phyloP scores from a whole-genome alignment of 2,797 vertebrate species.

The Mareca penelope region DNA sequence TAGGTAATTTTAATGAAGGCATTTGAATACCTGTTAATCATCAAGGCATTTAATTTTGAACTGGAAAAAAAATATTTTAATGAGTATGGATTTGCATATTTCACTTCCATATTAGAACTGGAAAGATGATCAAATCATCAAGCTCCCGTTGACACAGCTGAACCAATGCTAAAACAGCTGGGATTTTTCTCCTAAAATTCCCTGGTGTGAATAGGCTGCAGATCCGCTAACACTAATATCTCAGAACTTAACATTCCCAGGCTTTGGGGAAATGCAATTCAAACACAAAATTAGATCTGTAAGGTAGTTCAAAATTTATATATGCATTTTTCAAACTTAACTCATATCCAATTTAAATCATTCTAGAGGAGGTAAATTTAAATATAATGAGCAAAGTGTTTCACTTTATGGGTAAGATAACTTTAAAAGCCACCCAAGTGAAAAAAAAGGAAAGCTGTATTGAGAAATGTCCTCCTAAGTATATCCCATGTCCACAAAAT shows the following conservation, averaged over 20 bases:
- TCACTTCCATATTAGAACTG: background rate
- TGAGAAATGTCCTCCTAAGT: background rate
- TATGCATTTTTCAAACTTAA: background rate
- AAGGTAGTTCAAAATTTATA: background rate
- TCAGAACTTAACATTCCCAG: background rate
- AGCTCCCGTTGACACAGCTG: background rate
- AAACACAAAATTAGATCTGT: background rate
- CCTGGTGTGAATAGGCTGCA: background rate
- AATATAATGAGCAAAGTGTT: background rate
- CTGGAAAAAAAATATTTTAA: background rate
- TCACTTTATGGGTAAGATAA: background rate
- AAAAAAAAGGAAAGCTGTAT: background rate
- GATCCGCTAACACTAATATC: background rate
- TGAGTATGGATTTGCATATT: background rate
- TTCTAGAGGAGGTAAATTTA: constrained; percentile 10
- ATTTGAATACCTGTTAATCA: background rate
- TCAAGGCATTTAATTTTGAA: background rate
- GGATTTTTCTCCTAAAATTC: constrained; percentile 38
- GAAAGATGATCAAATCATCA: constrained; percentile 9
- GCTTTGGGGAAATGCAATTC: constrained; percentile 10
- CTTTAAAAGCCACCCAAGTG: background rate
- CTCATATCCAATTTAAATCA: background rate
- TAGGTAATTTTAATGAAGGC: background rate
- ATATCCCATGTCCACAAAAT: background rate
- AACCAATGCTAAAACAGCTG: background rate